Evolutionary conservation across 2,888 invertebrate species (phyloP), one percentile per base, ranked within the genome.

Genomic region (Atrina japonica): DNA sequence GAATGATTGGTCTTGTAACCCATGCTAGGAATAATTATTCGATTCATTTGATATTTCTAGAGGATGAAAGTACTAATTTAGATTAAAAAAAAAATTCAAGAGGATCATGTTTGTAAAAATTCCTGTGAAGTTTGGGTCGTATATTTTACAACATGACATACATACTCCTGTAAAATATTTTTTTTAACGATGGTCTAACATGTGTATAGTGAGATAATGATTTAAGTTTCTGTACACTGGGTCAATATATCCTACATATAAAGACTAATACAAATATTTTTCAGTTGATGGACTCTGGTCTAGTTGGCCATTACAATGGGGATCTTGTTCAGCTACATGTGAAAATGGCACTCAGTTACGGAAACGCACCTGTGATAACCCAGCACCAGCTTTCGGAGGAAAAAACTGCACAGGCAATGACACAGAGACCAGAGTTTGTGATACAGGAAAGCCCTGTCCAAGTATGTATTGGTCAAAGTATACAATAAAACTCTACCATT

Each of bases 241-340:
- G n/a, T n/a, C n/a, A n/a, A n/a, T n/a, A n/a, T n/a, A n/a, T n/a
- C n/a, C n/a, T n/a, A n/a, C n/a, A n/a, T n/a, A n/a, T n/a, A n/a
- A n/a, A n/a, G n/a, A n/a, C 25, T 2, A 49, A 23, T n/a, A 18
- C 3, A 47, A 7, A 21, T 18, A 21, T 14, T 23, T 73, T 67
- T 9, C 53, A 81, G 81, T 81, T 61, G 75, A 81, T 63, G 81
- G 81, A 7, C 49, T 58, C 2, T 81, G 81, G 81, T 73, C 77
- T 16, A 45, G 41, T 1, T 81, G 81, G 81, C 30, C 55, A 16
- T n/a, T n/a, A n/a, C 27, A 21, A 0, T 81, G 81, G 81, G 47
- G 67, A 14, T 67, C n/a, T 5, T 81, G 81, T 64, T 76, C 78
- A 27, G 81, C 75, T 2, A 75, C 78, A 1, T 81, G 81, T 56